These are phyloP conservation scores for Sipha flava DNA, from an alignment of 1,140 invertebrate species.

Conservation along the genomic window DNA sequence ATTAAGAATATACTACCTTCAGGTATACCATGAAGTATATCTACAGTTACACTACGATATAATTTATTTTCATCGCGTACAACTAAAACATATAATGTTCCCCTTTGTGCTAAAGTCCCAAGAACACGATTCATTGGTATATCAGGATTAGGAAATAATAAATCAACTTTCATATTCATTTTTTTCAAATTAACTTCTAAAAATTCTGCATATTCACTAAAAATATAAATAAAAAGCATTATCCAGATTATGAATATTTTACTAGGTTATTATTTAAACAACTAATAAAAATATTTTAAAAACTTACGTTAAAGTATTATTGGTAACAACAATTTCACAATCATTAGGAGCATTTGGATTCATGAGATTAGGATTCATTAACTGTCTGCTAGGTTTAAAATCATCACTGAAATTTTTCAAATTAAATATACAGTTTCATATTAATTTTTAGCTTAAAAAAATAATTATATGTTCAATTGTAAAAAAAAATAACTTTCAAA, in stretches of 20 bases:
- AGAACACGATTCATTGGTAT: slow-evolving; percentile 72
- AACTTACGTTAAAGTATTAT: slow-evolving; percentile 68
- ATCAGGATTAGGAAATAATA: slow-evolving; percentile 82
- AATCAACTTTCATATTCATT: slow-evolving; percentile 68
- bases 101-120: slow-evolving; percentile 75
- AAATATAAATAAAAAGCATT: neutral
- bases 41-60: slow-evolving; percentile 76
- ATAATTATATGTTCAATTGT: too few species aligned
- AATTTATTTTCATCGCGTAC: slow-evolving; percentile 76
- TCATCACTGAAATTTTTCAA: neutral
- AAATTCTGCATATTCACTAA: slow-evolving; percentile 77
- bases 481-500: too few species aligned
- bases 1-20: slow-evolving; percentile 56
- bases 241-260: neutral
- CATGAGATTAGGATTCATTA: slow-evolving; percentile 48
- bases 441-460: too few species aligned
- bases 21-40: slow-evolving; percentile 80
- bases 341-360: slow-evolving; percentile 52
- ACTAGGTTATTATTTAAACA: neutral
- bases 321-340: slow-evolving; percentile 78
- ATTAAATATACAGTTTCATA: neutral
- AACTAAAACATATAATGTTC: slow-evolving; percentile 80
- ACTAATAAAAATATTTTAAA: neutral
- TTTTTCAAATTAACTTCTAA: slow-evolving; percentile 76
- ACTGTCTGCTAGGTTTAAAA: slow-evolving; percentile 38